Percentiles rank a stretch among this genome's conserved stretches.
phyloP scores from a whole-genome alignment of 2,797 vertebrate genomes.

The Bradypodion ventrale region DNA sequence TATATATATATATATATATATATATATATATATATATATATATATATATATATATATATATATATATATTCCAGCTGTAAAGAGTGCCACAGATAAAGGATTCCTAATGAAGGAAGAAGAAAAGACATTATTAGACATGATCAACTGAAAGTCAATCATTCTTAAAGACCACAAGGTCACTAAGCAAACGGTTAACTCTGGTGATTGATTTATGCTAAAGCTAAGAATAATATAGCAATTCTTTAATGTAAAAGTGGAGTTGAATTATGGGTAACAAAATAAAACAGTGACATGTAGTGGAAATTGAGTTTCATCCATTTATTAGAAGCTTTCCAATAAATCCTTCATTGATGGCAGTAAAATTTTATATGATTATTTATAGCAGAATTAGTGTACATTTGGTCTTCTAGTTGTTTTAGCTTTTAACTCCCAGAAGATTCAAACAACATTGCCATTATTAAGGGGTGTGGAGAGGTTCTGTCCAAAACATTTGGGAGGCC shows the following conservation, averaged over 20 bases:
- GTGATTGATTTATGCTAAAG: not conserved
- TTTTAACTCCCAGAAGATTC: no score
- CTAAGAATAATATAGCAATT: not conserved
- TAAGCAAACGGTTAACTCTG: not conserved
- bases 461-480: no score
- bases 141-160: not conserved
- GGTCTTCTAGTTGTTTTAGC: no score
- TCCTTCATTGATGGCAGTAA: not conserved
- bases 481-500: no score
- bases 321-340: not conserved
- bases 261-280: not conserved
- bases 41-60: no score
- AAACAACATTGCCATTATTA: no score
- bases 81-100: not conserved
- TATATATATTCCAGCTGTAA: not conserved
- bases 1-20: no score
- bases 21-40: no score
- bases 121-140: not conserved
- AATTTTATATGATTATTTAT: not conserved
- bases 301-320: not conserved
- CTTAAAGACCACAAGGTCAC: not conserved
- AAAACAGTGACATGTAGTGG: not conserved
- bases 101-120: not conserved
- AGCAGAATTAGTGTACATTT: not conserved
- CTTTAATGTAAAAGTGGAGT: not conserved